These are phyloP conservation scores for Gisinianus flammeolus DNA, from an alignment of 2,888 invertebrate genomes.

Conservation along the genomic window DNA sequence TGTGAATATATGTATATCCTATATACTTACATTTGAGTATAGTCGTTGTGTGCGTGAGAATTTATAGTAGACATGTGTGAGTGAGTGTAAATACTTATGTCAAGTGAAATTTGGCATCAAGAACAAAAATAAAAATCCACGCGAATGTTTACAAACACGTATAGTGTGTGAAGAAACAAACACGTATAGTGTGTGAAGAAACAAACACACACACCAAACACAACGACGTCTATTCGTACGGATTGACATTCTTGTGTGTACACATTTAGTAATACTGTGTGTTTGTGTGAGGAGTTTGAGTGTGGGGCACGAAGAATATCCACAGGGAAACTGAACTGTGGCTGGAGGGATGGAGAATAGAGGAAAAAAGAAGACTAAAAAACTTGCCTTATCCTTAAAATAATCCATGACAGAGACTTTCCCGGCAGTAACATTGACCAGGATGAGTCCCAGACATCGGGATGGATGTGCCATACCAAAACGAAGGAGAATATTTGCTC, in stretches of 20 bases:
- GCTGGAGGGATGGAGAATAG: not conserved
- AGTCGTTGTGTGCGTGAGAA: not conserved
- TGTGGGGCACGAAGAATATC: not conserved
- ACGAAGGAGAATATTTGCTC: conserved; percentile 71
- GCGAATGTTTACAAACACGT: not conserved
- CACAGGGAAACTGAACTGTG: not conserved
- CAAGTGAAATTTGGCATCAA: not conserved
- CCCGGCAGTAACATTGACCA: conserved; percentile 86
- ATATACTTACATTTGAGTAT: too few species aligned
- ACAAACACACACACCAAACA: not conserved
- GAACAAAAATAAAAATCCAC: not conserved
- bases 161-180: not conserved
- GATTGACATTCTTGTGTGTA: too few species aligned
- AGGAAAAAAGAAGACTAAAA: not conserved
- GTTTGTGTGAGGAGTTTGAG: too few species aligned
- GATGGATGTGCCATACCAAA: conserved; percentile 83
- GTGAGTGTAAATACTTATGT: not conserved
- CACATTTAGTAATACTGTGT: too few species aligned
- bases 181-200: not conserved
- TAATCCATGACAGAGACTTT: conserved; percentile 85
- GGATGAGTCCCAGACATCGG: conserved; percentile 77
- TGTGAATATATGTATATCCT: too few species aligned
- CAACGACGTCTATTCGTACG: not conserved
- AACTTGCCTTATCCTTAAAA: conserved; percentile 76
- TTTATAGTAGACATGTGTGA: not conserved